Base-by-base conservation (phyloP, 2,888 invertebrate species). In the Oeneis ivallda region DNA sequence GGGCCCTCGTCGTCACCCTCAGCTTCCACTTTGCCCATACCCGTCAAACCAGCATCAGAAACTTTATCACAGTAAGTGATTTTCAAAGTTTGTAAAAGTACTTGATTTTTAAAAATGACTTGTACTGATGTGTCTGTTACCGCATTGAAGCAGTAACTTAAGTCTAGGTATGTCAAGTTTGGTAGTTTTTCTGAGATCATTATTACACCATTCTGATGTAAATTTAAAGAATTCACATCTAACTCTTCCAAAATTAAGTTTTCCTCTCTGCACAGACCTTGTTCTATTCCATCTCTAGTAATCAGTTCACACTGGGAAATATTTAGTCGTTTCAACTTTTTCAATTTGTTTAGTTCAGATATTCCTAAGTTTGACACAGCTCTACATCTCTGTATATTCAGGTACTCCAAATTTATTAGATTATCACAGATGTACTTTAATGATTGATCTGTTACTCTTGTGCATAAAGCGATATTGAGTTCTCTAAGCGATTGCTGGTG, bases 1-100 rank as follows among this genome's bases (percentile, higher is more conserved):
- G 88, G 85, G 1, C 77, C 80, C 62, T 85, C 83, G 54, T 83
- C 81, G 32, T 78, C 77, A 47, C 77, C 76, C 66, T 83, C 80
- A 37, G 82, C 70, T 70, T 89, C 85, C 10, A 88, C 80, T 76
- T 90, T 92, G 7, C 92, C 92, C 92, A 94, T 94, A 34, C 95
- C 95, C 17, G 95, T 95, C 15, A 96, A 83, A 0, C 95, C 96
- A 39, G 93, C 93, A 84, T 96, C 96, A 10, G 95, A 94, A 41
- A 95, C 92, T 79, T 93, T 93, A 72, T 93, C 93, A 83, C 96
- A 96, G 76, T 94, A 93, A 72, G 94, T 94, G 66, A 96, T 82
- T 66, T 93, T 93, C 53, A 96, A 88, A 26, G 86, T 92, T 49
- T 93, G 89, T 50, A 96, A 84, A 71, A 89, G 82, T 15, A 92